Evolutionary conservation across 1,140 invertebrate species (phyloP).

Genomic region (Drosophila melanogaster): Release_6_plus_ISO1_MT NT_033779.5:11693001-11693500

Average conservation of each 20-base stretch:
- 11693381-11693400: slow-evolving; percentile 7
- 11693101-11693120: slow-evolving; percentile 7
- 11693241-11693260: slow-evolving; percentile 52
- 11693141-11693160: slow-evolving; percentile 72
- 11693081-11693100: slow-evolving; percentile 1
- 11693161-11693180: background rate
- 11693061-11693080: slow-evolving; percentile 82
- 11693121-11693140: slow-evolving; percentile 71
- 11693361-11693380: slow-evolving; percentile 31
- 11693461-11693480: slow-evolving; percentile 62
- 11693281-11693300: slow-evolving; percentile 82
- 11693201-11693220: slow-evolving; percentile 49
- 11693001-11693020: slow-evolving; percentile 41
- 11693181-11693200: background rate
- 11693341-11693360: slow-evolving; percentile 6
- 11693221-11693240: slow-evolving; percentile 32
- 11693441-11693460: slow-evolving; percentile 21
- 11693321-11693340: slow-evolving; percentile 77
- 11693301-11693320: slow-evolving; percentile 80
- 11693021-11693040: slow-evolving; percentile 46
- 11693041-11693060: slow-evolving; percentile 73
- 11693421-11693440: slow-evolving; percentile 12
- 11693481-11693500: slow-evolving; percentile 16
- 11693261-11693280: slow-evolving; percentile 82
- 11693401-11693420: background rate